phyloP scores from a whole-genome alignment of 2,113 vertebrate species.

The Tupaia chinensis region DNA sequence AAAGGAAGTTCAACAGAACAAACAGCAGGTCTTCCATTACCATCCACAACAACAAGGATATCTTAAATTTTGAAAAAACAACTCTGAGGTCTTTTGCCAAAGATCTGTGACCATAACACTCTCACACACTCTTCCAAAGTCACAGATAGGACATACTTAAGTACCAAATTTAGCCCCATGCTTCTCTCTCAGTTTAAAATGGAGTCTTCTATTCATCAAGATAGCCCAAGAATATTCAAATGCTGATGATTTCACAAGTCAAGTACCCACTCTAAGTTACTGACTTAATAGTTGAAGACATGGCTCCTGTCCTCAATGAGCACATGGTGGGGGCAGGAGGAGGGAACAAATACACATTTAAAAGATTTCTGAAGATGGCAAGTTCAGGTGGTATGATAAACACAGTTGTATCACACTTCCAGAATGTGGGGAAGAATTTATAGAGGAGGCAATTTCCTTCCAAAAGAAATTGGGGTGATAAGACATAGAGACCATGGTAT shows the following conservation, averaged over 20 bases:
- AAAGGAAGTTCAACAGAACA: conserved; percentile 59
- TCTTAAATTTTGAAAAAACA: conserved; percentile 40
- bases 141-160: background rate
- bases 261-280: conserved; percentile 26
- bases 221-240: background rate
- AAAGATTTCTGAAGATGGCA: background rate
- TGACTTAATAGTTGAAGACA: conserved; percentile 24
- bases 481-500: background rate
- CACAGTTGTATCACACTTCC: background rate
- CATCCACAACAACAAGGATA: background rate
- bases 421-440: background rate
- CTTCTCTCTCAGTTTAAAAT: conserved; percentile 5
- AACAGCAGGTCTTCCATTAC: conserved; percentile 12
- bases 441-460: background rate
- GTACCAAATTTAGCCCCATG: background rate
- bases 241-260: background rate
- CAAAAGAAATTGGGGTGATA: background rate
- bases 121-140: background rate
- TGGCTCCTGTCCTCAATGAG: background rate
- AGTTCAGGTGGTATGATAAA: background rate
- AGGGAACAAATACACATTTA: background rate
- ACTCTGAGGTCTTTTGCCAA: conserved; percentile 48
- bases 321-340: background rate
- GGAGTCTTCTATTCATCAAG: conserved; percentile 6
- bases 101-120: conserved; percentile 13